phyloP scores from a whole-genome alignment of 2,113 vertebrate genomes.

The rabbit (Oryctolagus cuniculus) region DNA sequence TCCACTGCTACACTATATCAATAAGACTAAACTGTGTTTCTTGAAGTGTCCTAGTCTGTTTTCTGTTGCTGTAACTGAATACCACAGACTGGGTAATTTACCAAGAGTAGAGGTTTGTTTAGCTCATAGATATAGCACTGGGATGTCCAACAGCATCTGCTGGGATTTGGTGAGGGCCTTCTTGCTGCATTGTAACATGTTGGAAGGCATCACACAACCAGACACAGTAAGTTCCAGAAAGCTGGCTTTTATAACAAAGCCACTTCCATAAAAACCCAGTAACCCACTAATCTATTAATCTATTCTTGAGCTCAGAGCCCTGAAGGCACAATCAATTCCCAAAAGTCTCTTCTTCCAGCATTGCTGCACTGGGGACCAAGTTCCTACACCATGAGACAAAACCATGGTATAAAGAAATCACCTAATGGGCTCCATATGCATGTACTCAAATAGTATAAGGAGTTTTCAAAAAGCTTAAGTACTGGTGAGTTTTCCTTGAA shows the following conservation, averaged over 20 bases:
- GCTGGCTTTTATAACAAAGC: not conserved
- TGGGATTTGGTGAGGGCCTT: not conserved
- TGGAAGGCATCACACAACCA: not conserved
- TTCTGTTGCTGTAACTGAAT: not conserved
- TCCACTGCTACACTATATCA: not conserved
- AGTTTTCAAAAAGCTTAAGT: not conserved
- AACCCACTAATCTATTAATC: not conserved
- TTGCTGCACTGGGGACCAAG: not conserved
- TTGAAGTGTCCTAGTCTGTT: not conserved
- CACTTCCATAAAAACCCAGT: not conserved
- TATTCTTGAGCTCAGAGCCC: not conserved
- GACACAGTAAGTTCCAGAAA: not conserved
- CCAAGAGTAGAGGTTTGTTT: not conserved
- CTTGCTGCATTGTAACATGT: not conserved
- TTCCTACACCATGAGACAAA: not conserved
- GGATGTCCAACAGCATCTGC: not conserved
- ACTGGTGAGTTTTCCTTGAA: conserved; percentile 25
- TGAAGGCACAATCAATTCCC: not conserved
- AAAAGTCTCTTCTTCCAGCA: not conserved
- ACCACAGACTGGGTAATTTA: not conserved
- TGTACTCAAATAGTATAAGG: not conserved
- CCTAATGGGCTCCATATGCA: conserved; percentile 17
- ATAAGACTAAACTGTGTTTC: conserved; percentile 20
- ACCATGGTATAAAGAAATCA: not conserved
- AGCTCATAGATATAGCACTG: not conserved